Evolutionary conservation across 1,140 invertebrate species (phyloP).

Genomic region (Ephestia elutella): DNA sequence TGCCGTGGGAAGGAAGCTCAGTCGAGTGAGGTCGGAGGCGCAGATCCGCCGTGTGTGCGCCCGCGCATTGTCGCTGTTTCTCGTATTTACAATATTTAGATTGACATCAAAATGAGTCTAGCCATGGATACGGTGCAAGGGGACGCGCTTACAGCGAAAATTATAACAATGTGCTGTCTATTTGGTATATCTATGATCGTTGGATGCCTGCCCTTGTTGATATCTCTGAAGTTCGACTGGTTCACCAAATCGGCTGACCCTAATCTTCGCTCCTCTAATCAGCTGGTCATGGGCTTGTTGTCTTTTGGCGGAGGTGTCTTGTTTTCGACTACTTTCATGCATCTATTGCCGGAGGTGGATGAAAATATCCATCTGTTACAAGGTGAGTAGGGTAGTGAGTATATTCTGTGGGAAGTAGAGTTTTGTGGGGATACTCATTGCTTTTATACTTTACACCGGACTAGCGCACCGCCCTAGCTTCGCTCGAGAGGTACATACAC

Average conservation of each 20-base stretch:
- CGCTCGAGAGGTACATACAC: no score
- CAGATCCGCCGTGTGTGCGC: slow-evolving; percentile 12
- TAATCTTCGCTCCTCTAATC: slow-evolving; percentile 66
- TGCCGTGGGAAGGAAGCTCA: slow-evolving; percentile 41
- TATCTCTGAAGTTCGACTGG: slow-evolving; percentile 80
- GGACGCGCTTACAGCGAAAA: slow-evolving; percentile 76
- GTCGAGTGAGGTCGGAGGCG: slow-evolving; percentile 29
- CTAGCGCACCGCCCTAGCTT: no score
- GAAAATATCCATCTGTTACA: slow-evolving; percentile 79
- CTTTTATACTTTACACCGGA: no score
- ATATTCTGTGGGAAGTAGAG: no score
- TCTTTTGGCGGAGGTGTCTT: slow-evolving; percentile 94
- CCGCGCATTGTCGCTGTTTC: slow-evolving; percentile 7
- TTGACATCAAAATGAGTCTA: slow-evolving; percentile 24
- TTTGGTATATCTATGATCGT: slow-evolving; percentile 80
- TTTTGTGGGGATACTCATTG: no score
- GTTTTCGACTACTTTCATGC: slow-evolving; percentile 91
- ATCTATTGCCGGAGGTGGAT: slow-evolving; percentile 91
- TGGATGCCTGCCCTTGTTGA: slow-evolving; percentile 79
- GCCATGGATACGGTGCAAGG: slow-evolving; percentile 38
- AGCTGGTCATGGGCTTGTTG: slow-evolving; percentile 74
- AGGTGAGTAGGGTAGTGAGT: slow-evolving; percentile 37
- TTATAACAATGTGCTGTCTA: slow-evolving; percentile 81
- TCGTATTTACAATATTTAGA: slow-evolving; percentile 20
- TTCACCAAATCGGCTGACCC: slow-evolving; percentile 51